Evolutionary conservation across 1,140 invertebrate genomes (phyloP).

Genomic region (Solenopsis fugax): DNA sequence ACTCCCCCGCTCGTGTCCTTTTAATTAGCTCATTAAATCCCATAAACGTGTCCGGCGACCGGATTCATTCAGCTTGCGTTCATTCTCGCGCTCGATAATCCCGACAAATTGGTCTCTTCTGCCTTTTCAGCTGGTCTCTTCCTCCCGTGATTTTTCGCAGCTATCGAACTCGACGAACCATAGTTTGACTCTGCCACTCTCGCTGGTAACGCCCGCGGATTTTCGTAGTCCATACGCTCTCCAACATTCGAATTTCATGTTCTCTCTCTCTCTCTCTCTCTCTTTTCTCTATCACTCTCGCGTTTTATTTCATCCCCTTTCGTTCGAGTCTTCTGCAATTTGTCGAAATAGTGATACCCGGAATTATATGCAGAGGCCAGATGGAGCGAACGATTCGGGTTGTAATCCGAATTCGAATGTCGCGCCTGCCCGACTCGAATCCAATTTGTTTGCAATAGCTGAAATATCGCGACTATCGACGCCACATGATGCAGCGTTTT

Average conservation of each 20-base stretch:
- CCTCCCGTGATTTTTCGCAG: conserved; percentile 53
- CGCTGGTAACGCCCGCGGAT: conserved; percentile 38
- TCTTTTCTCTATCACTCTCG: conserved; percentile 34
- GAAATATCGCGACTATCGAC: conserved; percentile 58
- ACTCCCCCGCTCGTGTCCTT: conserved; percentile 57
- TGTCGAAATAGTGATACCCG: conserved; percentile 13
- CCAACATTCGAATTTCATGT: conserved; percentile 48
- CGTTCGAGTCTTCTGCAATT: conserved; percentile 41
- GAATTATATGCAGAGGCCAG: conserved; percentile 67
- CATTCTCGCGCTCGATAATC: conserved; percentile 65
- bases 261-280: conserved; percentile 54
- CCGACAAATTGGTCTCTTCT: conserved; percentile 76
- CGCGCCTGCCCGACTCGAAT: conserved; percentile 62
- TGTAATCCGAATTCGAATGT: conserved; percentile 72
- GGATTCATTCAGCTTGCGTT: conserved; percentile 52
- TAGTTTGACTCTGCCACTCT: conserved; percentile 43
- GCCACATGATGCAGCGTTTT: conserved; percentile 48
- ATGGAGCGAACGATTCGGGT: conserved; percentile 67
- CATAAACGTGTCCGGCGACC: conserved; percentile 68
- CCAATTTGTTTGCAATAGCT: conserved; percentile 70
- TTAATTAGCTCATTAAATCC: conserved; percentile 80
- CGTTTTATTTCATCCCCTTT: conserved; percentile 64
- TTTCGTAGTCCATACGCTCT: conserved; percentile 50
- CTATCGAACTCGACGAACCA: conserved; percentile 51
- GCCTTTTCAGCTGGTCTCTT: conserved; percentile 24